Base-by-base conservation (phyloP, 2,113 vertebrate species). In the Calonectris borealis region DNA sequence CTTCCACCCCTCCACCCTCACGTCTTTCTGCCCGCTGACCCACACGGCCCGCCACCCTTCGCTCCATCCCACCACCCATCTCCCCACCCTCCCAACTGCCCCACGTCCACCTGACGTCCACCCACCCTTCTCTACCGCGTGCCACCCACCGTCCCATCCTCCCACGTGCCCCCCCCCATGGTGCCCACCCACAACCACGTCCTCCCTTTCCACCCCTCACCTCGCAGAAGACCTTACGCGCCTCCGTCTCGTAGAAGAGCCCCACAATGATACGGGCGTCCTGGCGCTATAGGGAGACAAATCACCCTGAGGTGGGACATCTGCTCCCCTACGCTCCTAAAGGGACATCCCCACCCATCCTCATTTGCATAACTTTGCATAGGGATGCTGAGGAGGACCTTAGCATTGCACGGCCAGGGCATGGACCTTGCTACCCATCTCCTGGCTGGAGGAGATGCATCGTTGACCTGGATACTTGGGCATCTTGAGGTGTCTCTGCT, bases 231-330 rank as follows among this genome's bases (percentile, higher is more conserved):
- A 99, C 99, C 94, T 99, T 99, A 52, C 99, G 98, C 34, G 99
- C 99, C 97, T 99, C 99, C 0, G 99, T 99, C 97, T 99, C 99
- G 49, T 99, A 99, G 97, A 99, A 99, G 68, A 99, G 99, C 38
- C 99, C 99, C 97, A 99, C 99, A 11, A 99, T 99, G 98, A 99
- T 99, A 36, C 99, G 98, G 16, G 99, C 99, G 3, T 99, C 99
- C 93, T 99, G 99, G 62, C 99, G 98, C 99, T 99, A 95, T 3
- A 31, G 90, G 90, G 76, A 7, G 34, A 81, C 38, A 49, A 73
- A 11, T 42, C 73, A 57, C 40, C 72, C 42, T 60, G 75, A 46
- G 69, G 34, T 51, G 21, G 26, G 61, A 26, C 85, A 46, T 54
- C 66, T 60, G 25, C 38, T 34, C 26, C 64, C 77, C 31, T 21